Evolutionary conservation across 2,888 invertebrate species (phyloP), one percentile per base, ranked within the genome.

Genomic region (Mechanitis messenoides): DNA sequence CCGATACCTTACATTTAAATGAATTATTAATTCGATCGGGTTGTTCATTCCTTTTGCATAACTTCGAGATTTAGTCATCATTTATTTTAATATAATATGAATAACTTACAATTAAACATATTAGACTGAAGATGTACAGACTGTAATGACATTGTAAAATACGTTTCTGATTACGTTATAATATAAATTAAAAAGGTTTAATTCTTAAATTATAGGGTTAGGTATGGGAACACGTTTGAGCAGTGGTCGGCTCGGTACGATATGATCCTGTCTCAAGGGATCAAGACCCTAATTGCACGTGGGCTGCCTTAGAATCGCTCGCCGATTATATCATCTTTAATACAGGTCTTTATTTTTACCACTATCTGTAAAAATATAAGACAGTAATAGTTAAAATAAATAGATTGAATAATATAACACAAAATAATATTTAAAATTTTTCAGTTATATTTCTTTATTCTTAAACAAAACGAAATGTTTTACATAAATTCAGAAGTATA

Each of bases 251-350:
- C 42, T 42, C 62, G 61, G 58, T 63, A 57, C 53, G 69, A 63
- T 80, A 81, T 80, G 80, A 84, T 81, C 79, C 77, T 75, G 73
- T 80, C 85, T 76, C 76, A 56, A 46, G 81, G 74, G 82, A 77
- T 72, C 71, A 63, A 71, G 75, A 75, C 81, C 82, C 84, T 87
- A 86, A 87, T 87, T 85, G 84, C 75, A 87, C 85, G 85, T 81
- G 85, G 81, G 75, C 79, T 74, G 83, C 82, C 82, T 84, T 72
- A 70, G 75, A 80, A 84, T 83, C 76, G 78, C 73, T 74, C 73
- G 74, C 72, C 79, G 77, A 82, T 82, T 82, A 82, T 83, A 82
- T 83, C 83, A 85, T 84, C 79, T 82, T 78, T 77, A 75, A 77
- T 77, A 75, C 74, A 58, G 62, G 65, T 61, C 68, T 61, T 65